Evolutionary conservation across 2,113 vertebrate genomes (phyloP), one percentile per base, ranked within the genome.

Genomic region (Aix galericulata): DNA sequence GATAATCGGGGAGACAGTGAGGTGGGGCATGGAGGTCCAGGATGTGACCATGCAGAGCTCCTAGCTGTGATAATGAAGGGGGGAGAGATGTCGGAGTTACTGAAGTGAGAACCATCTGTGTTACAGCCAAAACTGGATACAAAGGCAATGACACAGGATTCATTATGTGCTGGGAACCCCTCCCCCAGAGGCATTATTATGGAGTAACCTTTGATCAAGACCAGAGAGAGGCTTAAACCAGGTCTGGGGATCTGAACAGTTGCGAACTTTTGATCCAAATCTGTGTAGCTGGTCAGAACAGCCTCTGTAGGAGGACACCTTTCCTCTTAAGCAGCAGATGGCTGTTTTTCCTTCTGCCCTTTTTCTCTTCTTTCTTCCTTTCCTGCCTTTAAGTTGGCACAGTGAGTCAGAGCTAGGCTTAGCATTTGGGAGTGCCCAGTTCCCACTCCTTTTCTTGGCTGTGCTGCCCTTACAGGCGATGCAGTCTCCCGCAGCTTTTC

Each of bases 151-250:
- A 95, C 94, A 96, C 88, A 96, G 91, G 88, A 85, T 36, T 89
- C 92, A 94, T 97, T 97, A 93, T 96, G 94, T 95, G 92, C 82
- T 44, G 53, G 93, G 82, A 92, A 79, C 73, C 82, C 93, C 93
- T 91, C 87, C 94, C 86, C 95, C 92, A 4, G 44, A 56, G 86
- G 88, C 88, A 94, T 96, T 97, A 96, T 96, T 90, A 73, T 34
- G 50, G 92, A 72, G 73, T 79, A 95, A 92, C 94, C 96, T 97
- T 96, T 97, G 96, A 96, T 97, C 95, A 96, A 76, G 92, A 97
- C 77, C 96, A 94, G 88, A 95, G 93, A 95, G 82, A 89, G 77
- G 92, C 92, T 96, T 96, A 96, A 94, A 94, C 38, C 44, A 89
- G 86, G 93, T 79, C 91, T 75, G 73, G 53, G 77, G 53, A 84